Evolutionary conservation across 2,888 invertebrate genomes (phyloP).

Genomic region (Phymatocera aterrima): DNA sequence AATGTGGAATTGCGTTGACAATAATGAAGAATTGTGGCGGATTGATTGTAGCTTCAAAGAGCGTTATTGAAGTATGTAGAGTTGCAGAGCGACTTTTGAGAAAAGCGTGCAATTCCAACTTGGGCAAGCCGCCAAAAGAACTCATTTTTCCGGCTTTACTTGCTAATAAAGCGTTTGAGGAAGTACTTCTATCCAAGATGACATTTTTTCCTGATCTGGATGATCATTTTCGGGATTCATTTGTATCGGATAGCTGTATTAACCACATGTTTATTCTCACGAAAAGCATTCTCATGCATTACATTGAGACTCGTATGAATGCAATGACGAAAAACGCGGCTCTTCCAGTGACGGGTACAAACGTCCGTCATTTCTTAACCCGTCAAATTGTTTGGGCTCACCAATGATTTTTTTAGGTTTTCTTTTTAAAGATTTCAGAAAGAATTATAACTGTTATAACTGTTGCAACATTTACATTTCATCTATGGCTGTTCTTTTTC

Average conservation of each 20-base stretch:
- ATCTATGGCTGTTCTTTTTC: too few relatives aligned
- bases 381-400: conserved; percentile 9
- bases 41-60: conserved; percentile 45
- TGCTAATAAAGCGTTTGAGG: conserved; percentile 38
- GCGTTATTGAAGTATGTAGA: conserved; percentile 47
- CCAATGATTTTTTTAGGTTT: too few relatives aligned
- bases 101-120: conserved; percentile 10
- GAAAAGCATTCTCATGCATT: neutral
- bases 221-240: conserved; percentile 49
- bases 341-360: neutral
- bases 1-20: too few relatives aligned
- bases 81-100: conserved; percentile 21
- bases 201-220: conserved; percentile 38
- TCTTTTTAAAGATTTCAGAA: too few relatives aligned
- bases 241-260: too few relatives aligned
- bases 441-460: too few relatives aligned
- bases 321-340: neutral
- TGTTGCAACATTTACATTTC: too few relatives aligned
- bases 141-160: conserved; percentile 44
- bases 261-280: too few relatives aligned
- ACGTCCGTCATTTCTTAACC: conserved; percentile 3
- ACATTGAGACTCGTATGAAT: neutral
- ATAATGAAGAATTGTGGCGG: conserved; percentile 47
- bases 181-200: conserved; percentile 43
- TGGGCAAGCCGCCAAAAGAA: conserved; percentile 10